Base-by-base conservation (phyloP, 2,113 vertebrate genomes). In the Callopanchax toddi region DNA sequence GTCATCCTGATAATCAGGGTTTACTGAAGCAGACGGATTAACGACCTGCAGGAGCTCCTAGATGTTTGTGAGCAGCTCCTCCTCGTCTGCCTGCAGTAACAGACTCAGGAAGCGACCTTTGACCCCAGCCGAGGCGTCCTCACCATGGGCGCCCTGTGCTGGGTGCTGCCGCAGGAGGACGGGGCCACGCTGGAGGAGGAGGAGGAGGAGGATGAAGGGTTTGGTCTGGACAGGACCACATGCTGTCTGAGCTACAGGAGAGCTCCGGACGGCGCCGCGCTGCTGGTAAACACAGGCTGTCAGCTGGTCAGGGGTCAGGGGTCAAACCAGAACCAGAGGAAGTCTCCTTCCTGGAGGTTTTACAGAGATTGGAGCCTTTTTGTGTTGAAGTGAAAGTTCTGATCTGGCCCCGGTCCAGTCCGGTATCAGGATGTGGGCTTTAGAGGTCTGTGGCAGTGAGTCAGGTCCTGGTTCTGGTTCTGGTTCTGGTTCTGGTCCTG, bases 71-170 rank as follows among this genome's bases (percentile, higher is more conserved):
- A 50, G 12, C 21, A 2, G 25, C 46, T 61, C 23, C 49, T 60
- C 54, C 25, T 44, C 51, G 26, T 32, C 22, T 1, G 0, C 23
- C 11, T 21, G 22, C 4, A 29, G 49, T 3, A 18, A 50, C 18
- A 6, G 54, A 16, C 11, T 60, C 21, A 22, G 42, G 11, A 61
- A 68, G 32, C 32, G 68, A 79, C 74, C 79, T 34, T 42, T 70
- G 68, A 70, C 70, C 70, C 50, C 69, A 0, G 12, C 9, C 4
- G 3, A 37, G 37, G 11, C 17, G 6, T 12, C 17, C 59, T 68
- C 20, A 1, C 17, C 37, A 64, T 86, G 67, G 79, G 81, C 1
- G 81, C 74, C 40, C 82, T 90, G 86, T 86, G 86, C 82, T 89
- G 86, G 79, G 69, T 89, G 74, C 64, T 81, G 52, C 78, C 71